A percentile compares a stretch with the other conserved stretches of the same genome.
Conservation (phyloP, 2,113 vertebrate species). For the Misgurnus mizolepis region DNA sequence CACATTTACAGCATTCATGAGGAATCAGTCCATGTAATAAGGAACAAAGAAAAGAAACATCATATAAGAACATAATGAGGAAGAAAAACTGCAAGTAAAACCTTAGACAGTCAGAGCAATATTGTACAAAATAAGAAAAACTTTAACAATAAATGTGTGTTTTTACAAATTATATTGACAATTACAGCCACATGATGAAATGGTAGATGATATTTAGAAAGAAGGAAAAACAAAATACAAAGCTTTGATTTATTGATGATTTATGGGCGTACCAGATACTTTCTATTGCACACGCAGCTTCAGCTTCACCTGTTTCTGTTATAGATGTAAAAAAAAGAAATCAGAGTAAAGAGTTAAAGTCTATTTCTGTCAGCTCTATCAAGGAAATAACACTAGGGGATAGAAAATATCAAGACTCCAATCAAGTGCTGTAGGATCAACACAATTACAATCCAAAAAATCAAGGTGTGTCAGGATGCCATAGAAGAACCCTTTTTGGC, state of each 20-base stretch:
- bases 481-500: too few relatives aligned
- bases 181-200: too few relatives aligned
- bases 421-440: too few relatives aligned
- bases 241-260: neutral
- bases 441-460: too few relatives aligned
- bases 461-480: too few relatives aligned
- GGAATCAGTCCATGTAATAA: neutral
- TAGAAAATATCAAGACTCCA: too few relatives aligned
- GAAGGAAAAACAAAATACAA: neutral
- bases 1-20: neutral
- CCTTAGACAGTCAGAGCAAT: neutral
- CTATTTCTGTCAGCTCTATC: too few relatives aligned
- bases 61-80: neutral
- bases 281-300: neutral
- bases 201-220: neutral
- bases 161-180: too few relatives aligned
- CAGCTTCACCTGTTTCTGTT: neutral
- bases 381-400: too few relatives aligned
- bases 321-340: neutral
- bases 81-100: neutral
- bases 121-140: too few relatives aligned
- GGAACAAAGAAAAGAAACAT: neutral
- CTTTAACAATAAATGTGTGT: too few relatives aligned
- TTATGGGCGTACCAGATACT: neutral
- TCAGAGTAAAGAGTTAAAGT: too few relatives aligned